Evolutionary conservation across 37 sponge, comb jelly and placozoan genomes (phyloP).

Genomic region (Halichondria panicea): DNA sequence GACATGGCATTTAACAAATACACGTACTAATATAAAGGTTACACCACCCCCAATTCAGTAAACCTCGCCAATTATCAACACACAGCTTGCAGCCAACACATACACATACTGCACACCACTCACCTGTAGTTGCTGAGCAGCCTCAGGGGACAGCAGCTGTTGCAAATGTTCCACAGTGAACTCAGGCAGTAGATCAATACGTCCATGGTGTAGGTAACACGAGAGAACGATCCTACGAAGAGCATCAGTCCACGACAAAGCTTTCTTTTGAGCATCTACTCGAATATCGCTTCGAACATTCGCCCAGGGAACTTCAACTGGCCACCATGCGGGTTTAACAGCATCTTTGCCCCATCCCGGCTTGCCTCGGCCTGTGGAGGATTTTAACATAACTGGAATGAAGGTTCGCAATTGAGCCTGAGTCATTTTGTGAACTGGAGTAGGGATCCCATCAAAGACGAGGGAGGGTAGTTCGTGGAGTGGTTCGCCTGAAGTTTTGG

Average conservation of each 20-base stretch:
- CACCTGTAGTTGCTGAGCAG: slow-evolving; percentile 33
- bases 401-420: slow-evolving; percentile 92
- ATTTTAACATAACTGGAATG: slow-evolving; percentile 87
- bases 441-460: slow-evolving; percentile 90
- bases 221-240: slow-evolving; percentile 73
- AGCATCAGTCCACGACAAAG: slow-evolving; percentile 79
- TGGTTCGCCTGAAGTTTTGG: background rate
- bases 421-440: slow-evolving; percentile 91
- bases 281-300: slow-evolving; percentile 88
- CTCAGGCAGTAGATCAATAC: slow-evolving; percentile 83
- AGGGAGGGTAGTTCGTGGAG: slow-evolving; percentile 86
- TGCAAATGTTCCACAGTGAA: slow-evolving; percentile 38
- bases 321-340: slow-evolving; percentile 92
- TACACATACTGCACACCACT: slow-evolving; percentile 2
- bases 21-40: background rate
- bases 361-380: slow-evolving; percentile 82
- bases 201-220: slow-evolving; percentile 80
- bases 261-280: slow-evolving; percentile 58
- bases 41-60: background rate
- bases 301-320: slow-evolving; percentile 84
- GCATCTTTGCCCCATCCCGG: slow-evolving; percentile 95
- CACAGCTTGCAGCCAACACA: background rate
- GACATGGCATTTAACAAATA: too few relatives aligned
- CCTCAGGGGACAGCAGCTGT: slow-evolving; percentile 23
- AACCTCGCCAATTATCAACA: background rate